Evolutionary conservation across 30 jellyfish, hydroid and myxozoan species (phyloP), one percentile per base, ranked within the genome.

Genomic region (Mastigias papua): DNA sequence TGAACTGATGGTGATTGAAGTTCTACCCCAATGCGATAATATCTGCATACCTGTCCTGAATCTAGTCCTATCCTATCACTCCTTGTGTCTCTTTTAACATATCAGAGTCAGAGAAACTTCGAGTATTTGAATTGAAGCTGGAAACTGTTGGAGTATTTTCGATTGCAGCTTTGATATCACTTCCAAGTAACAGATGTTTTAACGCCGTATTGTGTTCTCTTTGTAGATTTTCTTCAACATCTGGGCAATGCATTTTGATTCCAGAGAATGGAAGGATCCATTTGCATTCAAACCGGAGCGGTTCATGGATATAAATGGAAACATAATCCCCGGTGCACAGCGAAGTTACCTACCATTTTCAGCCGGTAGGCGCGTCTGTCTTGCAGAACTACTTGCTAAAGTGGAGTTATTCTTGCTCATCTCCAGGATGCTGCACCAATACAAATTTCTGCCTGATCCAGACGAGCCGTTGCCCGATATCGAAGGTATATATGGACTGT

Each of bases 321-420:
- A 84, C 21, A 74, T 91, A 50, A 71, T 84, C 16, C 97, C 97
- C 4, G 97, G 97, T 29, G 73, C 84, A 34, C 92, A 91, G 48
- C 65, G 79, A 37, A 87, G 95, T 54, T 91, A 83, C 60, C 77
- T 91, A 31, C 97, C 97, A 13, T 91, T 91, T 69, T 91, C 97
- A 4, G 97, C 97, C 10, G 97, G 97, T 13, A 32, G 97, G 66
- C 54, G 97, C 37, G 92, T 91, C 13, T 91, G 97, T 63, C 57
- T 91, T 63, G 97, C 97, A 15, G 97, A 91, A 57, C 69, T 89
- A 27, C 84, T 91, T 23, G 97, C 97, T 50, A 91, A 91, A 61
- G 74, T 91, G 82, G 97, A 91, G 60, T 83, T 91, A 27, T 91
- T 80, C 35, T 49, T 91, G 31, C 92, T 91, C 5, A 77, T 91